These are phyloP conservation scores for Microcebus jonahi DNA, from an alignment of 2,113 vertebrate species.

Conservation along the genomic window DNA sequence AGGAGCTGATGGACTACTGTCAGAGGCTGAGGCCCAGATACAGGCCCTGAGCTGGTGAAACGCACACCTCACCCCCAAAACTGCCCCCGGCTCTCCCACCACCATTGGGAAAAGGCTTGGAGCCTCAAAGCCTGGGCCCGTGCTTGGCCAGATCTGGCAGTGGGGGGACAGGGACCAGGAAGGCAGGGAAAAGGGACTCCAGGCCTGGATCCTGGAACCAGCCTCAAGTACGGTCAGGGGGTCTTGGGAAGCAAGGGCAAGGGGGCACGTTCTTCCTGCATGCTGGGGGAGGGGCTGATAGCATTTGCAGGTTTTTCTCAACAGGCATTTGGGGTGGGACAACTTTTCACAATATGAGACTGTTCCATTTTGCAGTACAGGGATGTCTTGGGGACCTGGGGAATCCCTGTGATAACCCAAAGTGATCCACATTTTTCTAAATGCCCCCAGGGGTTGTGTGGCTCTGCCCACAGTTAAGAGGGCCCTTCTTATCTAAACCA, in stretches of 20 bases:
- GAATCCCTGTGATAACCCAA: neutral
- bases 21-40: neutral
- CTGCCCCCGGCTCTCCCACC: neutral
- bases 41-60: neutral
- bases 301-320: neutral
- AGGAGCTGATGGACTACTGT: neutral
- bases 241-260: too few relatives aligned
- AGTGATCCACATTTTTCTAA: neutral
- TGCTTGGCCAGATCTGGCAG: neutral
- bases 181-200: neutral
- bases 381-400: neutral
- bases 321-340: neutral
- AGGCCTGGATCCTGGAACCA: neutral
- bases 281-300: neutral
- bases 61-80: neutral
- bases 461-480: neutral
- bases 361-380: neutral
- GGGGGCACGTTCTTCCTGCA: neutral
- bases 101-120: neutral
- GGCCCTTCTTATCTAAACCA: neutral
- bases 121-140: neutral
- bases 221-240: neutral
- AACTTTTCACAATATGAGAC: neutral
- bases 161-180: neutral
- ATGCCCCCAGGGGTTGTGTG: too few relatives aligned